Base-by-base conservation (phyloP, 2,113 vertebrate genomes). In the Rhabdomys dilectus region DNA sequence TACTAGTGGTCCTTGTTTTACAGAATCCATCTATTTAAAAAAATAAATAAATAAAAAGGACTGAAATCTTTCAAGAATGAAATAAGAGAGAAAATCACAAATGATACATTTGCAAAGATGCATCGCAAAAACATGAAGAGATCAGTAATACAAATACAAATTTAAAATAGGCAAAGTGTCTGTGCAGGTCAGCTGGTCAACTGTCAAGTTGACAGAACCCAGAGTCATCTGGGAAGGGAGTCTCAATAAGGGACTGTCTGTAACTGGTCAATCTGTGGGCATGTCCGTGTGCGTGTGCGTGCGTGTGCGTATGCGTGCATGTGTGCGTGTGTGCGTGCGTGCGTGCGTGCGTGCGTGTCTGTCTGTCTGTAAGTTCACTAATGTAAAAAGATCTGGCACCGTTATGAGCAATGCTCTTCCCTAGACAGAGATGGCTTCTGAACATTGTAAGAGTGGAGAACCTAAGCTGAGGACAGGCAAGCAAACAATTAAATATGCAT, bases 151-250 rank as follows among this genome's bases (percentile, higher is more conserved):
- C 19, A 94, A 88, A 82, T n/a, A 29, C 84, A 62, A 80, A 31
- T 85, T 81, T 77, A 89, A 96, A 96, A 76, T 86, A 84, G 19
- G 4, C 64, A 85, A 72, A 72, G 70, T 72, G 7, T 8, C 24
- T 82, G 51, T 81, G 5, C 51, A 24, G 36, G 70, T 72, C 70
- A 29, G 75, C 39, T 75, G 73, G 73, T 39, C 24, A 24, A 39
- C 36, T 82, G 56, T 29, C 11, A 15, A n/a, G 34, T 12, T 81
- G 48, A 22, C 10, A 58, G 7, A n/a, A 39, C 3, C 36, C 2
- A 84, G n/a, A 62, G 81, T 62, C 81, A 84, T n/a, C 11, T 42
- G 13, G 24, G 13, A 42, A 84, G 21, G 7, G 56, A 22, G 21
- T 58, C 51, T 81, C 78, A 24, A 21, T n/a, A 53, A 56, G 51